Percentiles rank a stretch among this genome's conserved stretches.
Evolutionary conservation across 2,888 invertebrate species (phyloP).

Genomic region (Drosophila seclusa): DNA sequence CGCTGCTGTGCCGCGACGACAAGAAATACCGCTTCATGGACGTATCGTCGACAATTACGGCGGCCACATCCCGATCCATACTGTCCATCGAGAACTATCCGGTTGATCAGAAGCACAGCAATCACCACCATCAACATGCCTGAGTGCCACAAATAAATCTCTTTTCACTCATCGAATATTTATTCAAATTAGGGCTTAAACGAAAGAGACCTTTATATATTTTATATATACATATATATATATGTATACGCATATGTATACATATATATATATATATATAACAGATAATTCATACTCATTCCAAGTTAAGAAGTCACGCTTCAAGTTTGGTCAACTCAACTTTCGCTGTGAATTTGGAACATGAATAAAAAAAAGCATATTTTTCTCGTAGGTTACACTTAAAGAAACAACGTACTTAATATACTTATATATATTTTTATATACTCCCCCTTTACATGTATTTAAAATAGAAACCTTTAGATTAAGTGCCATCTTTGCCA

Average conservation of each 20-base stretch:
- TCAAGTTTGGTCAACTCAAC: slow-evolving; percentile 3
- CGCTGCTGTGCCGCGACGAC: slow-evolving; percentile 86
- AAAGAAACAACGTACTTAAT: slow-evolving; percentile 54
- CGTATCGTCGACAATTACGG: slow-evolving; percentile 83
- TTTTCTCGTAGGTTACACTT: slow-evolving; percentile 61
- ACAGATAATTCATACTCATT: slow-evolving; percentile 1
- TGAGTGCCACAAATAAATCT: slow-evolving; percentile 33
- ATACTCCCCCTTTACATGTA: slow-evolving; percentile 7
- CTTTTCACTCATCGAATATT: slow-evolving; percentile 9
- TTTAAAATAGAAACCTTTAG: slow-evolving; percentile 26
- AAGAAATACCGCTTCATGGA: slow-evolving; percentile 84
- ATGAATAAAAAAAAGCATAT: neutral
- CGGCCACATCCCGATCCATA: slow-evolving; percentile 84
- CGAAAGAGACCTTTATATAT: neutral
- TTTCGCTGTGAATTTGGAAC: slow-evolving; percentile 10
- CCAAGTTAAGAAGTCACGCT: slow-evolving; percentile 1
- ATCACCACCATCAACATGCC: slow-evolving; percentile 70
- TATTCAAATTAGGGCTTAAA: neutral
- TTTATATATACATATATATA: no score
- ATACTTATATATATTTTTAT: neutral
- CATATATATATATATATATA: no score
- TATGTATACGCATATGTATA: no score
- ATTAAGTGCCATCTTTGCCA: slow-evolving; percentile 44
- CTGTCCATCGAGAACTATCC: slow-evolving; percentile 84
- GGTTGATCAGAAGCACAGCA: slow-evolving; percentile 77